Evolutionary conservation across 2,888 invertebrate species (phyloP).

Genomic region (Lepidochrysops patricia): DNA sequence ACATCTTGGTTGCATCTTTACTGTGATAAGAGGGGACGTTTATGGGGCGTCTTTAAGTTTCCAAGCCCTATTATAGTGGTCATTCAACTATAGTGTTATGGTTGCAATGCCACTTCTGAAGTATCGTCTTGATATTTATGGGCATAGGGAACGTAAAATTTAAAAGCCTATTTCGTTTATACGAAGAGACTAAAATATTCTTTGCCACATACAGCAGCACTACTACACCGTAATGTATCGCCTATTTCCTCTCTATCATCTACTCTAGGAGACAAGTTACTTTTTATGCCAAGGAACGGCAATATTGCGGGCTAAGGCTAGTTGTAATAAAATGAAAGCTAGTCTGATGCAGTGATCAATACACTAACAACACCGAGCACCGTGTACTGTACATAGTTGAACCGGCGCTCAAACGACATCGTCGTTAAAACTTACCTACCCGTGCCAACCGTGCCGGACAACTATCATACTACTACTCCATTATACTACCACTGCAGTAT

Average conservation of each 20-base stretch:
- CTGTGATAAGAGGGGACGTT: background rate
- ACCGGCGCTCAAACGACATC: background rate
- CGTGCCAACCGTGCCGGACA: background rate
- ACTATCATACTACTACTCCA: background rate
- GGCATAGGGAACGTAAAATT: background rate
- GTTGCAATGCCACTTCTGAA: background rate
- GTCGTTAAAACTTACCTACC: slow-evolving; percentile 7
- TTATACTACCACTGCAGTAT: too few species aligned
- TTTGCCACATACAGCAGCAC: too few species aligned
- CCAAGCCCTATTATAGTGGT: background rate
- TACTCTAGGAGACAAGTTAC: too few species aligned
- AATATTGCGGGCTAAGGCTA: too few species aligned
- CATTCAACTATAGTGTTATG: background rate
- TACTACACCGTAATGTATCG: too few species aligned
- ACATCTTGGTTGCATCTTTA: background rate
- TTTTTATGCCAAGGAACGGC: too few species aligned
- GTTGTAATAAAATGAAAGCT: too few species aligned
- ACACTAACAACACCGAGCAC: background rate
- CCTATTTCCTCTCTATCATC: too few species aligned
- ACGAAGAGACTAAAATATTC: too few species aligned
- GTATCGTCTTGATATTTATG: background rate
- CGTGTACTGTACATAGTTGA: slow-evolving; percentile 5
- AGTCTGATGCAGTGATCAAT: background rate
- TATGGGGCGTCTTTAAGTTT: background rate
- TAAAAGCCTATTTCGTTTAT: background rate